A percentile compares a stretch with the other conserved stretches of the same genome.
Conservation (phyloP, 1,140 invertebrate species). For the Sipha flava region DNA sequence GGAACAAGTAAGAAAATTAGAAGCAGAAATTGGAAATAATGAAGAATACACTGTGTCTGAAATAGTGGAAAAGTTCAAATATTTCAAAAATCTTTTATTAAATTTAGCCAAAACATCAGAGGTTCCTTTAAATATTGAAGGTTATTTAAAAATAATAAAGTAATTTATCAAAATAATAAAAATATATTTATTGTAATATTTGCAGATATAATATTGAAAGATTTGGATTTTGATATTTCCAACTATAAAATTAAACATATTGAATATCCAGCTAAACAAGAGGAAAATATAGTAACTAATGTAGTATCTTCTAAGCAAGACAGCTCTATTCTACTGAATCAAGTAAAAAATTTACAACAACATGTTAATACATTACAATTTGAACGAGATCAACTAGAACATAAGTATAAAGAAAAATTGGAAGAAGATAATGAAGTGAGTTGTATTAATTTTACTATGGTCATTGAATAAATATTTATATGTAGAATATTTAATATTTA, state of each 20-base stretch:
- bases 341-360: conserved; percentile 15
- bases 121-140: conserved; percentile 27
- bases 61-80: conserved; percentile 25
- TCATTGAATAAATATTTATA: neutral
- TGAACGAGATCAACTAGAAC: conserved; percentile 7
- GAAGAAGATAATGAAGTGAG: conserved; percentile 11
- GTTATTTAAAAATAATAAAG: neutral
- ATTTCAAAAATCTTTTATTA: conserved; percentile 25
- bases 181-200: neutral
- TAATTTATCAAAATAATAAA: neutral
- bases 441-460: neutral
- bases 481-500: too few relatives aligned
- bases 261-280: neutral
- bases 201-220: conserved; percentile 16
- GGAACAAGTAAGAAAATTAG: conserved; percentile 19
- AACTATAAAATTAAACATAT: neutral
- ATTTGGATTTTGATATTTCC: neutral
- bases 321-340: neutral
- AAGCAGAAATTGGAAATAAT: neutral
- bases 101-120: conserved; percentile 23
- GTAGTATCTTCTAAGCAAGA: neutral
- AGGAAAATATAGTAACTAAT: neutral
- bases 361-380: neutral
- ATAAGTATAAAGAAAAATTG: conserved; percentile 13
- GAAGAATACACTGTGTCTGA: conserved; percentile 7